These are phyloP conservation scores for Gymnothorax javanicus DNA, from an alignment of 2,797 vertebrate species.

Conservation along the genomic window DNA sequence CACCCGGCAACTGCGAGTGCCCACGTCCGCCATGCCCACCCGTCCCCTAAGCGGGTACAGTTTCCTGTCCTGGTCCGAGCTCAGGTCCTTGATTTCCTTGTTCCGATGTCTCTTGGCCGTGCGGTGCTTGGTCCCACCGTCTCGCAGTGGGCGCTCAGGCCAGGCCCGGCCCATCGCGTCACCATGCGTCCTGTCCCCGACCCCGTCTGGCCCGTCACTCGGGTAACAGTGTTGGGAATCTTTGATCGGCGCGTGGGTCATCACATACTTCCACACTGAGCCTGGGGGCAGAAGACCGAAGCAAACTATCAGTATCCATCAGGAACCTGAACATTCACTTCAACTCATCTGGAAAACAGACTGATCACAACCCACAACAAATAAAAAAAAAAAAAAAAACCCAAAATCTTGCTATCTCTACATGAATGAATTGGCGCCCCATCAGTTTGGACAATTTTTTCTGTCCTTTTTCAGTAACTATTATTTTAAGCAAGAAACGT, in stretches of 20 bases:
- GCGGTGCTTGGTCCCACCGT: slow-evolving; percentile 70
- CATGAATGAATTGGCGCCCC: background rate
- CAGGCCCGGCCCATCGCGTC: slow-evolving; percentile 66
- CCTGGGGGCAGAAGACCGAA: slow-evolving; percentile 60
- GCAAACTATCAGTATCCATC: background rate
- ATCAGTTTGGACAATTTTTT: background rate
- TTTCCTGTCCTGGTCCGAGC: slow-evolving; percentile 68
- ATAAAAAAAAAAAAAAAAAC: background rate
- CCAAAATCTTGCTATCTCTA: background rate
- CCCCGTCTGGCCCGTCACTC: slow-evolving; percentile 62
- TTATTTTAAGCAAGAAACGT: no score
- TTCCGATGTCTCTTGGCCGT: slow-evolving; percentile 54
- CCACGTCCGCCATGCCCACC: slow-evolving; percentile 68
- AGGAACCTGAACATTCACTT: background rate
- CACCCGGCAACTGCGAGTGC: slow-evolving; percentile 87
- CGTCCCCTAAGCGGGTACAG: slow-evolving; percentile 87
- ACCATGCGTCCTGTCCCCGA: slow-evolving; percentile 69
- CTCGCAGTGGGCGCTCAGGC: slow-evolving; percentile 67
- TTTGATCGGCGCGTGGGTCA: slow-evolving; percentile 77
- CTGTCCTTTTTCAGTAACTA: background rate
- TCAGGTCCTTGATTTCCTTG: slow-evolving; percentile 49
- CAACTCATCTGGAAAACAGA: background rate
- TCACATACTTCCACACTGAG: slow-evolving; percentile 66
- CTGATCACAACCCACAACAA: background rate
- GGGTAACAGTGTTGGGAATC: slow-evolving; percentile 64